A percentile compares a stretch with the other conserved stretches of the same genome.
These are phyloP conservation scores for Psittacula echo DNA, from an alignment of 2,797 vertebrate genomes.

Conservation along the genomic window DNA sequence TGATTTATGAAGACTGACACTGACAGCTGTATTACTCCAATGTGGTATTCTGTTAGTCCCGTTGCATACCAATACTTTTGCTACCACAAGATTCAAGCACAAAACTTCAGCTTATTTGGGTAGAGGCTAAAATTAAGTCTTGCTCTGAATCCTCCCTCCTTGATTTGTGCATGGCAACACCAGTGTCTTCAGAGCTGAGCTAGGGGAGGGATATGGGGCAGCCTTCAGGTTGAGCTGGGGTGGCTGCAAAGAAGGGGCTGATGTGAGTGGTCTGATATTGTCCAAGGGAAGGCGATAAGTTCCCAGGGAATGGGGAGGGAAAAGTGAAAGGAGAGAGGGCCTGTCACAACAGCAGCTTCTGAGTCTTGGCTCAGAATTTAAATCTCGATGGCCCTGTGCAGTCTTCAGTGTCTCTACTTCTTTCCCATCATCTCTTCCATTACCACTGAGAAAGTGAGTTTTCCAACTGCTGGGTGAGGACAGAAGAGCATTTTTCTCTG, in stretches of 20 bases:
- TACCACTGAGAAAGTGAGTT: background rate
- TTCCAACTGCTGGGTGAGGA: background rate
- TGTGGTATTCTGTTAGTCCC: background rate
- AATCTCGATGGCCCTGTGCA: background rate
- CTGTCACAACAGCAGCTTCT: background rate
- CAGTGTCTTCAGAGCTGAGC: background rate
- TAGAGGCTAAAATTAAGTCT: background rate
- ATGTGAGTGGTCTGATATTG: background rate
- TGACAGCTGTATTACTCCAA: background rate
- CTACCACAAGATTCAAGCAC: background rate
- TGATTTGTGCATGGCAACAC: background rate
- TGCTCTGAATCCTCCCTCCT: background rate
- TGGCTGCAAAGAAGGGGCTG: background rate
- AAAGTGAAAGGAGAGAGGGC: background rate
- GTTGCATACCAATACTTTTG: background rate
- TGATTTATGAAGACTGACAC: background rate
- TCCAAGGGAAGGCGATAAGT: accelerated
- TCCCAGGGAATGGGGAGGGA: background rate
- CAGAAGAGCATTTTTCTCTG: background rate
- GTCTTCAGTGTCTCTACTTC: background rate
- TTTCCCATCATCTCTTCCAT: background rate
- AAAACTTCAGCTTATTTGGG: background rate
- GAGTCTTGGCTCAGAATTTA: background rate
- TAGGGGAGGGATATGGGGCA: background rate
- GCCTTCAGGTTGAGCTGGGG: background rate